phyloP scores from a whole-genome alignment of 2,888 invertebrate species.

The Mythimna loreyi region DNA sequence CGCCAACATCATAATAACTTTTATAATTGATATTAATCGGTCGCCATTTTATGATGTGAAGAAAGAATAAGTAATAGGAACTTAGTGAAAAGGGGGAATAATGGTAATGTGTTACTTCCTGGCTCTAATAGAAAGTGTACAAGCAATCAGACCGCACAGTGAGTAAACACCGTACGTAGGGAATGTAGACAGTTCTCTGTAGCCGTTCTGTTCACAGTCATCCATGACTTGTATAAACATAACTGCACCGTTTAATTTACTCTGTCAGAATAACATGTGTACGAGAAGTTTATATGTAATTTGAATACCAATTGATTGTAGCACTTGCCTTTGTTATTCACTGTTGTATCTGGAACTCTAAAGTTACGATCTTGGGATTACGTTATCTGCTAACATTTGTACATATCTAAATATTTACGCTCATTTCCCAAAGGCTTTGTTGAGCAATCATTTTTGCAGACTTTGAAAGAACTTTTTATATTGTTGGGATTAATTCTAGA shows the following conservation, averaged over 20 bases:
- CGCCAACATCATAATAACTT: slow-evolving; percentile 13
- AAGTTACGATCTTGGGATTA: slow-evolving; percentile 27
- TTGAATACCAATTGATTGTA: slow-evolving; percentile 50
- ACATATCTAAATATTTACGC: slow-evolving; percentile 33
- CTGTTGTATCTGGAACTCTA: slow-evolving; percentile 31
- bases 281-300: slow-evolving; percentile 55
- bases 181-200: slow-evolving; percentile 18
- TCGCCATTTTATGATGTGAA: slow-evolving; percentile 38
- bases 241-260: slow-evolving; percentile 61
- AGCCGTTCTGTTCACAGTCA: slow-evolving; percentile 49
- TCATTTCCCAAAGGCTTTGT: slow-evolving; percentile 43
- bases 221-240: slow-evolving; percentile 56
- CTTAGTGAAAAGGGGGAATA: slow-evolving; percentile 37
- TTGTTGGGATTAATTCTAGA: not conserved
- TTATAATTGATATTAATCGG: slow-evolving; percentile 55
- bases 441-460: slow-evolving; percentile 23
- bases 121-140: slow-evolving; percentile 58
- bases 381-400: slow-evolving; percentile 51
- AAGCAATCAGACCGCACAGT: slow-evolving; percentile 52
- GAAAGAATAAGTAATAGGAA: slow-evolving; percentile 18
- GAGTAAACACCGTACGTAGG: slow-evolving; percentile 44
- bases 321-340: slow-evolving; percentile 38
- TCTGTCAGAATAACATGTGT: slow-evolving; percentile 54
- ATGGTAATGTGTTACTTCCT: slow-evolving; percentile 65
- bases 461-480: slow-evolving; percentile 19